Percentiles rank a stretch among this genome's conserved stretches.
These are phyloP conservation scores for Pangasius krempfi DNA, from an alignment of 2,797 vertebrate genomes.

Conservation along the genomic window DNA sequence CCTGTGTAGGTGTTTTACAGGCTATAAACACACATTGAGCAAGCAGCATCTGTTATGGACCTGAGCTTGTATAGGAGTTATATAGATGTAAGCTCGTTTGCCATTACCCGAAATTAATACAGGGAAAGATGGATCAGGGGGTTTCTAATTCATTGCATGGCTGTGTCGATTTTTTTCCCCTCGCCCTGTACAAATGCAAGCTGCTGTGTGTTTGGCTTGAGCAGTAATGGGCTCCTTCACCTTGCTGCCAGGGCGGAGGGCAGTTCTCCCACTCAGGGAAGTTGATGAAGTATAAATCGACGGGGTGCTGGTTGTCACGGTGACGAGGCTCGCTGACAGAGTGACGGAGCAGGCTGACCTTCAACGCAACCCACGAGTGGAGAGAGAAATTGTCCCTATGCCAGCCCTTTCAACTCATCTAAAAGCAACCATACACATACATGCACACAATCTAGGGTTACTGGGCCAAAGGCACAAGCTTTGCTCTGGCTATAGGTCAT, in stretches of 20 bases:
- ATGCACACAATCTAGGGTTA: conserved; percentile 10
- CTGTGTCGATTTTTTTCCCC: conserved; percentile 59
- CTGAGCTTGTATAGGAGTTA: not conserved
- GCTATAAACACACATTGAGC: conserved; percentile 43
- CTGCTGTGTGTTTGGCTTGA: conserved; percentile 69
- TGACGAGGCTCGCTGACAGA: conserved; percentile 69
- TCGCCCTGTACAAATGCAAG: conserved; percentile 59
- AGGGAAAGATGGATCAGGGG: not conserved
- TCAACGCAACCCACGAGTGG: conserved; percentile 54
- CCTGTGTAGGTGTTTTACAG: conserved; percentile 51
- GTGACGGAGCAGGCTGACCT: conserved; percentile 74
- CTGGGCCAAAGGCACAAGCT: not conserved
- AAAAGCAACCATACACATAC: conserved; percentile 18
- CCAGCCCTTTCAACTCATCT: conserved; percentile 30
- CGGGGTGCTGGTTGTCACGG: conserved; percentile 72
- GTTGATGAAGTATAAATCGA: conserved; percentile 72
- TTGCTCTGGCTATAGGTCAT: not conserved
- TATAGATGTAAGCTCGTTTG: conserved; percentile 49
- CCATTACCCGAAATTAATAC: conserved; percentile 60
- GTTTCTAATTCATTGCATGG: conserved; percentile 18
- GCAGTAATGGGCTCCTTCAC: conserved; percentile 75
- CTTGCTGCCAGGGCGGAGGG: conserved; percentile 73
- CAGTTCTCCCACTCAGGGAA: conserved; percentile 61
- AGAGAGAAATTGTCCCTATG: conserved; percentile 37
- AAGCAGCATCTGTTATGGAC: conserved; percentile 11